Base-by-base conservation (phyloP, 2,797 vertebrate species). In the Dipus sagitta region DNA sequence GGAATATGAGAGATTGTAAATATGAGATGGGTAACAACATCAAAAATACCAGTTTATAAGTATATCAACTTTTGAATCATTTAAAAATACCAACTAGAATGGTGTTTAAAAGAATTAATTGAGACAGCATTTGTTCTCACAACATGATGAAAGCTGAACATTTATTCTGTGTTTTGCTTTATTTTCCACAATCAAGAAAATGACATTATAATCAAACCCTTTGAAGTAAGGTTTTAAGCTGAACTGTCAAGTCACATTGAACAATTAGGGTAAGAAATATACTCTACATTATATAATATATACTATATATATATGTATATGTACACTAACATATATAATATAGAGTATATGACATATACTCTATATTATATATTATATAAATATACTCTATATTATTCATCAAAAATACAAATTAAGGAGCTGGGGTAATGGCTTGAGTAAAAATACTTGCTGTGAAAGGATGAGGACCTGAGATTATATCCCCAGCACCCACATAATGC, bases 321-420 rank as follows among this genome's bases (percentile, higher is more conserved):
- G n/a, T n/a, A n/a, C n/a, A n/a, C n/a, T n/a, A n/a, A n/a, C n/a
- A n/a, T n/a, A n/a, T n/a, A n/a, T n/a, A n/a, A n/a, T n/a, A n/a
- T n/a, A n/a, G n/a, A n/a, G n/a, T n/a, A n/a, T n/a, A n/a, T n/a
- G n/a, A n/a, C n/a, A n/a, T n/a, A n/a, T n/a, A n/a, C n/a, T n/a
- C n/a, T n/a, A n/a, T n/a, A n/a, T n/a, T n/a, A n/a, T n/a, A n/a
- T n/a, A n/a, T n/a, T n/a, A 83, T 30, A 20, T 86, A 71, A 88
- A 75, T 52, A 67, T 30, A 24, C 4, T 87, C 24, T 3, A 78
- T 24, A 68, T 84, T 78, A 88, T 83, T 84, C 65, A 58, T 62
- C 24, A 81, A 95, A 96, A 92, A 85, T 30, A 30, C 4, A 67
- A 86, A 54, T 80, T 42, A 92, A 83, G 13, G 42, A 60, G 26